Evolutionary conservation across 2,797 vertebrate genomes (phyloP), one percentile per base, ranked within the genome.

Genomic region (Propithecus deckenii): DNA sequence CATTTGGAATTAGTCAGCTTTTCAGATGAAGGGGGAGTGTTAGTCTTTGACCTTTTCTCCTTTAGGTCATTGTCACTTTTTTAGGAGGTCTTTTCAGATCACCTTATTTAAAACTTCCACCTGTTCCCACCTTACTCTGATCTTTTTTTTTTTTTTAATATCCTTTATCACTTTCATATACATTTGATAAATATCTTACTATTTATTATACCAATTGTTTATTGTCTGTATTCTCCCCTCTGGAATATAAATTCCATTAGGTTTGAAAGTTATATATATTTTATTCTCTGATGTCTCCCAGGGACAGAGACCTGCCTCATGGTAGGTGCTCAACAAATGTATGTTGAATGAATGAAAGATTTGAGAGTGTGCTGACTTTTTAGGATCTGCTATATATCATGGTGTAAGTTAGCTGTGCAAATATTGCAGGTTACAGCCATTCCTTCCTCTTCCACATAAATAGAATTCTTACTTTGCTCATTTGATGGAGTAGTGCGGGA

Each of bases 201-300:
- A 35, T 76, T 90, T 95, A 74, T 79, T n/a, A 15, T 43, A 52
- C 7, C n/a, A 80, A 69, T 12, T 76, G 1, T 67, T 76, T 25
- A 74, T 86, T 46, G 11, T 83, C 59, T 46, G 11, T 83, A 50
- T 95, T 93, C 52, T 65, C 10, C 80, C 4, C 8, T 95, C 50
- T 96, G 30, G 17, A 75, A 55, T 91, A 11, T 75, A 93, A 93
- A 88, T 91, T 88, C 43, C n/a, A 28, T 74, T 50, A 78, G 30
- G 9, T 28, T 87, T 83, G 41, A 32, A 79, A 87, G 32, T 80
- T 78, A 17, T 87, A 88, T 78, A 13, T 87, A 91, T 91, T 95
- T 87, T 92, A 52, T 93, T 75, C 4, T 84, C 11, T 91, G 25
- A 43, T 80, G 3, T 46, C 65, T 69, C 12, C 6, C 32, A 80